These are phyloP conservation scores for Argyrosomus regius DNA, from an alignment of 2,797 vertebrate species.

Conservation along the genomic window DNA sequence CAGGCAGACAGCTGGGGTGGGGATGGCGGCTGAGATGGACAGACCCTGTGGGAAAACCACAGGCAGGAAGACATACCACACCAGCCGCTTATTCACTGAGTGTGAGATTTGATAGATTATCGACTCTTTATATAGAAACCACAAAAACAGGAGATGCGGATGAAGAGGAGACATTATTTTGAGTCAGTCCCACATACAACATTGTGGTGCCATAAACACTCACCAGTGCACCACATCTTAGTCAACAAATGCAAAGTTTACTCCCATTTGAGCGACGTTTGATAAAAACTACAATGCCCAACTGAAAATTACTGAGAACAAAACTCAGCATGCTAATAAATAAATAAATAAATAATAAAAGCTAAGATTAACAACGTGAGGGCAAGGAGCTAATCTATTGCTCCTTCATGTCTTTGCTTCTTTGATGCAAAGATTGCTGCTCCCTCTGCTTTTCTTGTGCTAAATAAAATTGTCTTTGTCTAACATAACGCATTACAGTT, in stretches of 20 bases:
- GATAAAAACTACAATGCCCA: not conserved
- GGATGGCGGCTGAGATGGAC: conserved; percentile 49
- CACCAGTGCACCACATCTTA: not conserved
- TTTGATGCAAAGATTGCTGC: too few relatives aligned
- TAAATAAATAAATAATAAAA: too few relatives aligned
- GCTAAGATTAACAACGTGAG: too few relatives aligned
- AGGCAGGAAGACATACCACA: conserved; percentile 62
- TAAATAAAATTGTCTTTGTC: too few relatives aligned
- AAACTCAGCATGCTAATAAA: not conserved
- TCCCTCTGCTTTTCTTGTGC: too few relatives aligned
- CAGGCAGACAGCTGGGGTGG: conserved; percentile 59
- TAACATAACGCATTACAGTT: too few relatives aligned
- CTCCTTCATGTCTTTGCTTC: too few relatives aligned
- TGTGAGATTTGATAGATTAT: conserved; percentile 25
- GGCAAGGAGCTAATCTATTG: too few relatives aligned
- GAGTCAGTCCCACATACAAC: not conserved
- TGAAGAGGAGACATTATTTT: not conserved
- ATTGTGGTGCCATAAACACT: conserved; percentile 1
- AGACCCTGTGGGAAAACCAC: conserved; percentile 70
- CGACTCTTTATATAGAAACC: conserved; percentile 1
- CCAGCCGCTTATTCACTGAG: conserved; percentile 49
- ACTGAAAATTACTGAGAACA: not conserved
- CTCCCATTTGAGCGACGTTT: not conserved
- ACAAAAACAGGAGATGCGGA: not conserved
- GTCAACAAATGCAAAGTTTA: conserved; percentile 4